Base-by-base conservation (phyloP, 23 tunicate species). In the Halocynthia aurantium region DNA sequence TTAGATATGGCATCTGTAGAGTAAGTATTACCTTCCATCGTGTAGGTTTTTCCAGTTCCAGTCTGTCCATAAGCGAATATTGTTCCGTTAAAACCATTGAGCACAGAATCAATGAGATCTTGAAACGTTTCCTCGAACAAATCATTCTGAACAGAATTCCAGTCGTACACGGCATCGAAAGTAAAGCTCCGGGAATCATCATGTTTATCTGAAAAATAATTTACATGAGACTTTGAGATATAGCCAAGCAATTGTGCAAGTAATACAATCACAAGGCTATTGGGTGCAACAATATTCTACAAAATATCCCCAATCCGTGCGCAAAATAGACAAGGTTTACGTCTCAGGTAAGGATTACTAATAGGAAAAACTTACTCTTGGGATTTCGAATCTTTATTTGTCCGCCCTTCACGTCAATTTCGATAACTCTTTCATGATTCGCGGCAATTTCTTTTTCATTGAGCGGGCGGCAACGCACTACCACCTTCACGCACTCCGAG, bases 21-120 rank as follows among this genome's bases (percentile, higher is more conserved):
- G 5, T 68, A 68, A 19, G 13, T n/a, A 50, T 8, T 52, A 92
- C 98, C 98, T 83, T 93, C 98, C 98, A 93, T 93, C 0, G 98
- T 93, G 80, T 81, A 93, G 6, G 98, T 93, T 72, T 93, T 93
- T 52, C 98, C 98, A 15, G 98, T 93, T 22, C 98, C 98, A 67
- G 98, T 93, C 76, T 93, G 98, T 6, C 98, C 98, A 76, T 93
- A 93, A 12, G 98, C 98, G 84, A 93, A 93, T 65, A 93, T 87
- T 6, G 98, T 93, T 55, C 98, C 98, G 83, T 93, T 93, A 62
- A 93, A 93, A 8, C 98, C 98, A 55, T 72, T 83, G 15, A 93
- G 55, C 62, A 93, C 98, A 73, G 89, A 82, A 60, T 93, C 94
- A 50, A 93, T 52, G 6, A 93, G 66, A 31, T 55, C 76, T 57